A percentile compares a stretch with the other conserved stretches of the same genome.
phyloP scores from a whole-genome alignment of 2,888 invertebrate species.

The Hydriomena furcata region DNA sequence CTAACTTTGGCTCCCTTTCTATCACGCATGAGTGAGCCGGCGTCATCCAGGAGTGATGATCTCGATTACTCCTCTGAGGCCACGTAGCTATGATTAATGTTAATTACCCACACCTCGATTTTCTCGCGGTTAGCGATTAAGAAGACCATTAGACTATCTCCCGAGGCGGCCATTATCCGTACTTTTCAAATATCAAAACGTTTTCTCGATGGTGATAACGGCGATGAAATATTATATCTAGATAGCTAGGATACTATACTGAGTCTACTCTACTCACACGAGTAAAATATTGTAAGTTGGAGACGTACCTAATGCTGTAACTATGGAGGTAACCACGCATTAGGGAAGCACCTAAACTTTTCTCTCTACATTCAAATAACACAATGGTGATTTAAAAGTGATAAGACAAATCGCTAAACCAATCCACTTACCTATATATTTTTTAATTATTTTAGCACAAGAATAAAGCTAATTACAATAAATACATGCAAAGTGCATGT shows the following conservation, averaged over 20 bases:
- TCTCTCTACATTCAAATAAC: too few relatives aligned
- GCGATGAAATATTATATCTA: constrained; percentile 19
- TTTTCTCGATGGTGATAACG: constrained; percentile 34
- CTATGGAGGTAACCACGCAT: too few relatives aligned
- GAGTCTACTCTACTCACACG: background rate
- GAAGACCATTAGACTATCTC: constrained; percentile 65
- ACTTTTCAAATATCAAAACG: constrained; percentile 48
- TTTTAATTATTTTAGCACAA: too few relatives aligned
- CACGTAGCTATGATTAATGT: constrained; percentile 75
- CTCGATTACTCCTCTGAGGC: constrained; percentile 65
- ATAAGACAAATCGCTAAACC: too few relatives aligned
- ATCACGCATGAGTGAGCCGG: constrained; percentile 39
- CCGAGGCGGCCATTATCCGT: constrained; percentile 62
- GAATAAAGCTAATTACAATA: too few relatives aligned
- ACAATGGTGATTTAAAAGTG: too few relatives aligned
- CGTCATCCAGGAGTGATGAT: constrained; percentile 56
- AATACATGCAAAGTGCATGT: too few relatives aligned
- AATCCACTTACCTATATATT: too few relatives aligned
- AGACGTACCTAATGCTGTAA: too few relatives aligned
- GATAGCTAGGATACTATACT: background rate
- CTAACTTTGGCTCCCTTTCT: constrained; percentile 30
- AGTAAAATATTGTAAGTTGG: too few relatives aligned
- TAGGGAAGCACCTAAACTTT: too few relatives aligned
- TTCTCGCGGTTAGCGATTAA: constrained; percentile 67
- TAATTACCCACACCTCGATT: constrained; percentile 70